Percentiles rank a stretch among this genome's conserved stretches.
These are phyloP conservation scores for Mohoua ochrocephala DNA, from an alignment of 2,113 vertebrate genomes.

Conservation along the genomic window DNA sequence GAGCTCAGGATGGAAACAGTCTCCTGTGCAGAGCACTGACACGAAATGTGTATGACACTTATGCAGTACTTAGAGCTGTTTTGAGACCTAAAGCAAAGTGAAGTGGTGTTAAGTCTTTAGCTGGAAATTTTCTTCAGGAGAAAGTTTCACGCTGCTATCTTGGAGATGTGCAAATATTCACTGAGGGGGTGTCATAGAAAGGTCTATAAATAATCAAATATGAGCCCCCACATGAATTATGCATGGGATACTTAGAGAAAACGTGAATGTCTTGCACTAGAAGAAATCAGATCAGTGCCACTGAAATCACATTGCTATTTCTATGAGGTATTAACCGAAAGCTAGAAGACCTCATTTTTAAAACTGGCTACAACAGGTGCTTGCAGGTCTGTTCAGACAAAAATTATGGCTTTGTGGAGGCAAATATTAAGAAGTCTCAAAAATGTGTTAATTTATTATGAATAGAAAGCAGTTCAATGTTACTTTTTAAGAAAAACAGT, in stretches of 20 bases:
- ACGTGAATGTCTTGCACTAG: conserved; percentile 48
- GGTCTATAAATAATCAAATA: conserved; percentile 61
- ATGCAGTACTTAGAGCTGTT: not conserved
- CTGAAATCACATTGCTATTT: conserved; percentile 62
- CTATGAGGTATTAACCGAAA: conserved; percentile 51
- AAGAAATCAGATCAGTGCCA: conserved; percentile 60
- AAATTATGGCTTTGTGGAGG: conserved; percentile 55
- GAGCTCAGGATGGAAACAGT: not conserved
- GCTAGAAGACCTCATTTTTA: conserved; percentile 55
- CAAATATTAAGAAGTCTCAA: conserved; percentile 64
- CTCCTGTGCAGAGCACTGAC: not conserved
- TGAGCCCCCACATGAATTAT: conserved; percentile 62
- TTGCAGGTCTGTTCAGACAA: conserved; percentile 66
- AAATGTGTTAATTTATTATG: conserved; percentile 69
- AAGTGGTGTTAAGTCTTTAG: conserved; percentile 32
- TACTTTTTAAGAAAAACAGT: conserved; percentile 61
- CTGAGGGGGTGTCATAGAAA: conserved; percentile 55
- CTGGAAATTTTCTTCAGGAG: conserved; percentile 47
- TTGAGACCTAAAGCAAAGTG: conserved; percentile 16
- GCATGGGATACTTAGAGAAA: conserved; percentile 33
- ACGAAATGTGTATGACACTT: not conserved
- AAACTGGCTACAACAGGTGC: conserved; percentile 65
- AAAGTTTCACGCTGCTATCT: conserved; percentile 45
- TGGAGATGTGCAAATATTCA: conserved; percentile 49
- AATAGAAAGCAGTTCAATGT: conserved; percentile 61